phyloP scores from a whole-genome alignment of 2,888 invertebrate genomes.

The Apotomis capreana region DNA sequence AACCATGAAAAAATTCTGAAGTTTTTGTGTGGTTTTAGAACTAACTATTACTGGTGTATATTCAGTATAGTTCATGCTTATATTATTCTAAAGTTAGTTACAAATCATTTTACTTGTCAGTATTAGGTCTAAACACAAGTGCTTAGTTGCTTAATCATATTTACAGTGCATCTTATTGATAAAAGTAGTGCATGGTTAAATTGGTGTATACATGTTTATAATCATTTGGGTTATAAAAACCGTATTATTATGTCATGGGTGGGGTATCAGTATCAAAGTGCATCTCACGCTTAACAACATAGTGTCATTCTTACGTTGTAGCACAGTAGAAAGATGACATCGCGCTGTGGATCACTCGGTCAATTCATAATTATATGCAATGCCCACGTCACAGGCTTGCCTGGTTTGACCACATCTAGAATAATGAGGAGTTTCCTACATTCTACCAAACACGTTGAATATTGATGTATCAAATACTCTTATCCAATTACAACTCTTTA shows the following conservation, averaged over 20 bases:
- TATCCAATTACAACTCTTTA: no score
- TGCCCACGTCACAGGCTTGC: slow-evolving; percentile 65
- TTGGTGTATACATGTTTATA: background rate
- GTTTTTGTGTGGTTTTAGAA: background rate
- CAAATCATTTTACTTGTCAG: slow-evolving; percentile 16
- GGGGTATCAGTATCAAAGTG: slow-evolving; percentile 12
- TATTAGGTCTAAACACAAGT: slow-evolving; percentile 24
- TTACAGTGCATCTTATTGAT: slow-evolving; percentile 28
- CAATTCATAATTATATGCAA: slow-evolving; percentile 42
- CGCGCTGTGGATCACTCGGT: background rate
- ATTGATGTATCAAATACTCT: no score
- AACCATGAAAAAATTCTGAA: background rate
- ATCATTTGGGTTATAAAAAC: background rate
- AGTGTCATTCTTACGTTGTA: slow-evolving; percentile 27
- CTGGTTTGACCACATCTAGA: slow-evolving; percentile 67
- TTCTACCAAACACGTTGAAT: background rate
- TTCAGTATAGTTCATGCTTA: slow-evolving; percentile 15
- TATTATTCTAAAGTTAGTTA: slow-evolving; percentile 32
- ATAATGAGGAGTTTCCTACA: slow-evolving; percentile 46
- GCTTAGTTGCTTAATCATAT: slow-evolving; percentile 17
- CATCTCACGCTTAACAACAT: slow-evolving; percentile 12
- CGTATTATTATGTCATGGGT: background rate
- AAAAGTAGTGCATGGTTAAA: background rate
- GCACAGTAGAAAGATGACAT: slow-evolving; percentile 11
- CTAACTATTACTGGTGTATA: slow-evolving; percentile 18